Evolutionary conservation across 2,888 invertebrate species (phyloP).

Genomic region (Dynastes grantii): DNA sequence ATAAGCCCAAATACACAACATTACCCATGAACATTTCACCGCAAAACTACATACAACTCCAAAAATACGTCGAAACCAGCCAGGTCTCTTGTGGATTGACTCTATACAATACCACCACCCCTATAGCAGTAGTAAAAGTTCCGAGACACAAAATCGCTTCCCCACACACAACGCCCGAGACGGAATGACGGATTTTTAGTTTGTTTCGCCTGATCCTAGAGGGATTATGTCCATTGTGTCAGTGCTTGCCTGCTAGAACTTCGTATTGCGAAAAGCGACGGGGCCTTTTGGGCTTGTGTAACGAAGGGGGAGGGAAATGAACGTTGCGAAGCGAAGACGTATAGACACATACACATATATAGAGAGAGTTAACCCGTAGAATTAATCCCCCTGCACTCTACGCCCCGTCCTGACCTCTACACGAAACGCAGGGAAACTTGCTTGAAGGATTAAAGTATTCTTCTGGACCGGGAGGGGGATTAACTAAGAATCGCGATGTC

Average conservation of each 20-base stretch:
- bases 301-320: neutral
- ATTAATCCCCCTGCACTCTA: conserved; percentile 60
- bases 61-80: neutral
- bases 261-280: conserved; percentile 56
- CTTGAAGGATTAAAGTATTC: conserved; percentile 68
- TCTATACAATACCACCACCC: neutral
- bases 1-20: no score
- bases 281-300: neutral
- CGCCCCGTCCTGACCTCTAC: no score
- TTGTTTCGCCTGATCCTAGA: conserved; percentile 66
- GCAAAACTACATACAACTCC: no score
- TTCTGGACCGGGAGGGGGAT: conserved; percentile 65
- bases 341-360: no score
- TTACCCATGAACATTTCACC: no score
- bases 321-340: neutral
- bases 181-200: conserved; percentile 67
- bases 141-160: conserved; percentile 62
- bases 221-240: conserved; percentile 68
- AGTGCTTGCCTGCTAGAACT: conserved; percentile 58
- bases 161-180: conserved; percentile 53
- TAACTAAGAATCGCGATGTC: conserved; percentile 66
- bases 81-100: neutral
- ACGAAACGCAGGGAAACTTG: conserved; percentile 67
- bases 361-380: conserved; percentile 50
- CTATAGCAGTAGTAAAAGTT: conserved; percentile 58